Base-by-base conservation (phyloP, 1,140 invertebrate species). In the Neomicropteryx cornuta region DNA sequence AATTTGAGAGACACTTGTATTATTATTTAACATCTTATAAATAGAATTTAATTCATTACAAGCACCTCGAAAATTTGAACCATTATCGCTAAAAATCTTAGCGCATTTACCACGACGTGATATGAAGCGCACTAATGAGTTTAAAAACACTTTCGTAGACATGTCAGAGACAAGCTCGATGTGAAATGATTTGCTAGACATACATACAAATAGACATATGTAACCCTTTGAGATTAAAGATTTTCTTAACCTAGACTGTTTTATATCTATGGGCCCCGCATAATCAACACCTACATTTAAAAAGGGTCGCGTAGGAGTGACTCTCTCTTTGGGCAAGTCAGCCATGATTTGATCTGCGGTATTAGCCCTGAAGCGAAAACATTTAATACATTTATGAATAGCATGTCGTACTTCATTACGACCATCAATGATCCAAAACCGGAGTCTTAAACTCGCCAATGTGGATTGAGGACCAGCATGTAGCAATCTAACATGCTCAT, bases 131-230 rank as follows among this genome's bases (percentile, higher is more conserved):
- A 35, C 37, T 31, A 45, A 30, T 22, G 23, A 41, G 22, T 29
- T 31, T 27, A 49, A 37, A 33, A 44, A 49, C 5, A 38, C 36
- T 14, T 44, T 27, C 1, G 41, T 49, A 18, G 42, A 35, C 5
- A 49, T 16, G 33, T 49, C 48, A 28, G 38, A 43, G 14, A 47
- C 39, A 4, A 44, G 19, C 22, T 49, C 43, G 10, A 47, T 29
- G 33, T 49, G 47, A 20, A 50, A 36, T 24, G 38, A 43, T 14
- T 45, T 48, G 1, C 43, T 46, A 3, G 28, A 38, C 19, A 44
- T 36, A 23, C 46, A 50, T 8, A 48, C 33, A 36, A 50, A 48
- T 21, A 44, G 30, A 13, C 30, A 17, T 2, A 48, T 33, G 22
- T 48, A 48, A 4, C 38, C 37, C 21, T 45, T 43, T 2, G 10